Conservation (phyloP, 2,113 vertebrate genomes). For the Bubalus kerabau region DNA sequence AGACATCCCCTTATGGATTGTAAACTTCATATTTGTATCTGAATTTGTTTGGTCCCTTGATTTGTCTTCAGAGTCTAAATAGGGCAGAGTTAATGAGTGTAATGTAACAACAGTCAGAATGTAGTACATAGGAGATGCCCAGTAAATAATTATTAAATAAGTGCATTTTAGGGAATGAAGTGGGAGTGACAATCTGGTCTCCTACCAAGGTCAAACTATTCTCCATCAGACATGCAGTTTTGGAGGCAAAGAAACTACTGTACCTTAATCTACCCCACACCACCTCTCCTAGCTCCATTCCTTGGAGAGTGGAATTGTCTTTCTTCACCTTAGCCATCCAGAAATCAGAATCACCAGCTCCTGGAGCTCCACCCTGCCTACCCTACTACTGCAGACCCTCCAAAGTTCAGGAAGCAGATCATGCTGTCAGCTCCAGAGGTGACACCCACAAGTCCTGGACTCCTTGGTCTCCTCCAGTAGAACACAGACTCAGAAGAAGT, state of each 20-base stretch:
- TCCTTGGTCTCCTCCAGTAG: not conserved
- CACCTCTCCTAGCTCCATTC: not conserved
- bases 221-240: not conserved
- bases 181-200: not conserved
- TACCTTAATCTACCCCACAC: not conserved
- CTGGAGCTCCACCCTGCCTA: not conserved
- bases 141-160: not conserved
- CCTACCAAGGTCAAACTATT: not conserved
- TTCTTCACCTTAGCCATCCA: not conserved
- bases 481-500: not conserved
- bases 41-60: not conserved
- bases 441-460: not conserved
- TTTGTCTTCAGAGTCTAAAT: not conserved
- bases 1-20: not conserved
- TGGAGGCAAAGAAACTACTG: not conserved
- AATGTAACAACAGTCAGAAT: not conserved
- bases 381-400: not conserved
- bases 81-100: not conserved
- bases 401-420: not conserved
- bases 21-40: not conserved
- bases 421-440: not conserved
- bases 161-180: constrained; percentile 2
- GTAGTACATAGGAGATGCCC: not conserved
- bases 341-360: not conserved
- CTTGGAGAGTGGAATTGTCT: not conserved